Evolutionary conservation across 2,888 invertebrate species (phyloP), one percentile per base, ranked within the genome.

Genomic region (Chaetogeoica ovagalla): DNA sequence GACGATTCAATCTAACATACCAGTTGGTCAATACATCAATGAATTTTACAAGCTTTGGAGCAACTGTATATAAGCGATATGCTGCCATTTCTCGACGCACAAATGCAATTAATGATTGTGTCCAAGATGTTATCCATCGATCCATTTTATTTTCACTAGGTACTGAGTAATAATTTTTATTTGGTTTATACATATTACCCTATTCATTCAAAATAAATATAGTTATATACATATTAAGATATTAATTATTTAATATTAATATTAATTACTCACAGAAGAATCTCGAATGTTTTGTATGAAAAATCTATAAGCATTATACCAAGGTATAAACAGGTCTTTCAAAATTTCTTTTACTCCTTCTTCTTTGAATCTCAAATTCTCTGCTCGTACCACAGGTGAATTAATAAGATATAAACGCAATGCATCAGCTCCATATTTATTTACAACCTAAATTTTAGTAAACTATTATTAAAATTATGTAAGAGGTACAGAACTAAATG

Each of bases 21-120:
- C 98, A 98, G 87, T 99, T 99, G 48, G 98, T 99, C 6, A 99
- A 90, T 85, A 98, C 95, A 85, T 98, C 98, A 83, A 99, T 96
- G 87, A 96, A 99, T 86, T 97, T 96, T 0, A 98, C 93, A 63
- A 99, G 88, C 77, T 93, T 89, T 0, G 98, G 97, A 15, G 98
- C 93, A 15, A 99, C 99, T 0, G 97, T 98, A 86, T 98, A 99
- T 76, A 99, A 88, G 79, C 94, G 91, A 86, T 98, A 99, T 1
- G 93, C 93, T 84, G 91, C 91, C 99, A 99, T 99, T 88, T 99
- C 98, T 84, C 91, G 90, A 73, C 93, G 91, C 13, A 98, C 92
- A 88, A 94, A 98, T 83, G 91, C 90, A 70, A 98, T 89, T 15
- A 99, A 88, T 0, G 95, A 94, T 87, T 99, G 98, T 0, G 97